Evolutionary conservation across 2,888 invertebrate species (phyloP), one percentile per base, ranked within the genome.

Genomic region (Euphydryas editha): DNA sequence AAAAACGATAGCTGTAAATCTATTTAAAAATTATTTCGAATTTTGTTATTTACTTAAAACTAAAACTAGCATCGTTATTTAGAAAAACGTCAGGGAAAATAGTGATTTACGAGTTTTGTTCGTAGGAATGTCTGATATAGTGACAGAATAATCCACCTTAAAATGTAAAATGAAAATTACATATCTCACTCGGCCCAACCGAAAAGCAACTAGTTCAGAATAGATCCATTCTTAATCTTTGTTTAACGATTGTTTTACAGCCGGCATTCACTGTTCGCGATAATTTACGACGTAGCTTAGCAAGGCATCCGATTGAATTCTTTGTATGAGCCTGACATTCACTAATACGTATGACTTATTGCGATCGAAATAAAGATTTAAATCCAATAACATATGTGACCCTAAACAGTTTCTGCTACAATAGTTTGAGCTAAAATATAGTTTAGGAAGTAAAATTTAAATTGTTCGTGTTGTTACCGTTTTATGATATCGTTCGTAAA

Each of bases 201-300:
- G 62, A 72, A 72, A 70, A 72, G 71, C 70, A 68, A 72, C 63
- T 72, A 73, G 66, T 73, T 70, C 67, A 70, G 72, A 73, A 74
- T 74, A 73, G 73, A 76, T 74, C 75, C 78, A 76, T 75, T 79
- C 78, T 81, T 82, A 85, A 86, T 85, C 83, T 81, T 69, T 72
- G 72, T 84, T 87, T 87, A 85, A 87, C 85, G 86, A 85, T 84
- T 81, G 81, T 86, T 88, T 85, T 85, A 88, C 81, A 78, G 77
- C 77, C 76, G 74, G 71, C 78, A 77, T 78, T 79, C 82, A 81
- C 78, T 83, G 80, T 73, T 73, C 70, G 73, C 69, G 71, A 77
- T 85, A 90, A 88, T 88, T 88, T 89, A 88, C 85, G 79, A 76
- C 84, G 65, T 65, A 78, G 78, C 83, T 86, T 82, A 79, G 79